Conservation (phyloP, 2,888 invertebrate species). For the Heteromurus nitidus region DNA sequence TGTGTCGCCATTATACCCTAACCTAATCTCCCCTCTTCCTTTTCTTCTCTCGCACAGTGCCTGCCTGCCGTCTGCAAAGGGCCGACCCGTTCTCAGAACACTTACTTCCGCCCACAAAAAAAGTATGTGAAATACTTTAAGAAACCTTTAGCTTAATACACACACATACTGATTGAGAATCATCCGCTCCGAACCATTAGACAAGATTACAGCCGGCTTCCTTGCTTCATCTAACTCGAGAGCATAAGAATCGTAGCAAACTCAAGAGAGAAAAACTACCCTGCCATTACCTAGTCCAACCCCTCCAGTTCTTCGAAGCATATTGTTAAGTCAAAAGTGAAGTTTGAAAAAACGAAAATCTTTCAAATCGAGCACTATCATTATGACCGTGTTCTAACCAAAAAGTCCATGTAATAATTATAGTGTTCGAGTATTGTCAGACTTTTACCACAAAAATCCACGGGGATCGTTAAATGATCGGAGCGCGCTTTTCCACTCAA, state of each 20-base stretch:
- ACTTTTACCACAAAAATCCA: slow-evolving; percentile 49
- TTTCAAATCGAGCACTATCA: slow-evolving; percentile 47
- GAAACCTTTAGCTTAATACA: not conserved
- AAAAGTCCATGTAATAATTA: slow-evolving; percentile 46
- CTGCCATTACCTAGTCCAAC: slow-evolving; percentile 59
- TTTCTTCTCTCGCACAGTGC: slow-evolving; percentile 29
- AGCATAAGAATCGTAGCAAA: slow-evolving; percentile 22
- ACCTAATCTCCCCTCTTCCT: slow-evolving; percentile 43
- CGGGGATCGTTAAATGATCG: slow-evolving; percentile 20
- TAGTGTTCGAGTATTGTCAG: slow-evolving; percentile 2
- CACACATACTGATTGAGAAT: slow-evolving; percentile 38
- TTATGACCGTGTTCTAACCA: slow-evolving; percentile 52
- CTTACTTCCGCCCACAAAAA: slow-evolving; percentile 60
- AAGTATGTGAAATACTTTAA: slow-evolving; percentile 29
- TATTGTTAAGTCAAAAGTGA: not conserved
- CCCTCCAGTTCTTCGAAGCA: slow-evolving; percentile 61
- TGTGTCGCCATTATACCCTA: slow-evolving; percentile 51
- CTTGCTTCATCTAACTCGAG: not conserved
- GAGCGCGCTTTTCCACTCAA: not conserved
- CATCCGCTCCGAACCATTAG: slow-evolving; percentile 19
- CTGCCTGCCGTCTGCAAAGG: slow-evolving; percentile 37
- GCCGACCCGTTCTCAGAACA: slow-evolving; percentile 51
- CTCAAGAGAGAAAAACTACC: slow-evolving; percentile 31
- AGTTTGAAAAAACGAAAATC: slow-evolving; percentile 41
- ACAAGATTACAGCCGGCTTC: slow-evolving; percentile 31